These are phyloP conservation scores for Automeris io DNA, from an alignment of 2,888 invertebrate genomes.

Conservation along the genomic window DNA sequence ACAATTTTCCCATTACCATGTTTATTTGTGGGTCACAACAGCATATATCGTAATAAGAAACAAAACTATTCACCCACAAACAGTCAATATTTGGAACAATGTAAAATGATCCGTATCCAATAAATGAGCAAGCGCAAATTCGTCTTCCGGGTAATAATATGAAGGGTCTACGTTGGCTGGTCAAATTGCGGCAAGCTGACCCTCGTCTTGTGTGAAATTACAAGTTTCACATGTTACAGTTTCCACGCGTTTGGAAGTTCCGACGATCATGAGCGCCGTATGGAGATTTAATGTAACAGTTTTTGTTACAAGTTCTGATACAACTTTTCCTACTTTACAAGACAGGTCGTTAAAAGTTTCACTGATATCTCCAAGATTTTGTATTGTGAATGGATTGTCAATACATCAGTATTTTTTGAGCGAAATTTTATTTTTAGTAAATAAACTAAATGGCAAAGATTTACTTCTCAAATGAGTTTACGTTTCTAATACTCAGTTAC, in stretches of 20 bases:
- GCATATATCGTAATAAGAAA: conserved; percentile 2
- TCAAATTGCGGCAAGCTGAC: conserved; percentile 20
- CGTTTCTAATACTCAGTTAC: no score
- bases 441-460: no score
- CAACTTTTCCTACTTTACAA: background rate
- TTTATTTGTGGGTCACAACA: no score
- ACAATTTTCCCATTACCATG: no score
- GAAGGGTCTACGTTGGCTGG: conserved; percentile 15
- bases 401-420: no score
- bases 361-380: background rate
- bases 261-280: conserved; percentile 1
- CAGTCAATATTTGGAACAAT: background rate
- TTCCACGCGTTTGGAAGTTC: conserved; percentile 1
- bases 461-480: no score
- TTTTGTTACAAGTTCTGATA: background rate
- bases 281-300: conserved; percentile 3
- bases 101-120: conserved; percentile 11
- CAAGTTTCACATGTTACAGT: conserved; percentile 15
- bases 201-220: conserved; percentile 24
- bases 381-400: no score
- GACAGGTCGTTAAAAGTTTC: background rate
- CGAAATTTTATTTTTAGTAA: no score
- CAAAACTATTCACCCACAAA: conserved; percentile 1
- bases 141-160: conserved; percentile 2
- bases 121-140: conserved; percentile 10